Evolutionary conservation across 1,140 invertebrate species (phyloP), one percentile per base, ranked within the genome.

Genomic region (Lepidurus couesii): DNA sequence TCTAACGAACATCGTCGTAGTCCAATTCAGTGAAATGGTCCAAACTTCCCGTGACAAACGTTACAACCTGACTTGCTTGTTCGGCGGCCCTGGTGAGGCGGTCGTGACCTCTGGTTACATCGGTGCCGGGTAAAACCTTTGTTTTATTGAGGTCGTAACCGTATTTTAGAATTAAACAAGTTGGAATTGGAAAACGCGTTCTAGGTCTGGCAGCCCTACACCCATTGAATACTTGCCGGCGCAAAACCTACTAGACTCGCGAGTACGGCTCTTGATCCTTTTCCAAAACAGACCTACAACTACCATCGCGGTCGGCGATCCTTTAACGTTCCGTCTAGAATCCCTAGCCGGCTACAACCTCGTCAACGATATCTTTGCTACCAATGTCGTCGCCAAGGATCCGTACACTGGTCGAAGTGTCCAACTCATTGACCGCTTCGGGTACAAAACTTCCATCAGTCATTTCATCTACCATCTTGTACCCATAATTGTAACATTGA

Each of bases 31-130:
- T 79, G 94, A 96, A 84, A 93, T 92, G 82, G 94, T 97, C 0
- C 94, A 96, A 86, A 96, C 95, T 1, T 92, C 92, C 74, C 87
- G 92, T 79, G 95, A 97, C 84, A 96, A 96, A 83, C 88, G 94
- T 21, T 97, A 96, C 85, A 97, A 97, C 85, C 85, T 97, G 7
- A 97, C 95, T 10, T 97, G 95, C 83, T 87, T 95, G 74, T 95
- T 95, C 84, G 89, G 93, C 82, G 94, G 94, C 44, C 94, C 94
- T 1, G 94, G 94, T 44, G 94, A 96, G 85, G 93, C 95, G 7
- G 92, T 96, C 1, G 95, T 97, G 45, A 95, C 94, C 16, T 96
- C 95, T 26, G 94, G 93, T 81, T 96, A 96, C 84, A 95, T 97
- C 82, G 94, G 94, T 80, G 93, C 95, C 75, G 94, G 94, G 93